Base-by-base conservation (phyloP, 2,888 invertebrate genomes). In the Lepetodrilus schrolli region DNA sequence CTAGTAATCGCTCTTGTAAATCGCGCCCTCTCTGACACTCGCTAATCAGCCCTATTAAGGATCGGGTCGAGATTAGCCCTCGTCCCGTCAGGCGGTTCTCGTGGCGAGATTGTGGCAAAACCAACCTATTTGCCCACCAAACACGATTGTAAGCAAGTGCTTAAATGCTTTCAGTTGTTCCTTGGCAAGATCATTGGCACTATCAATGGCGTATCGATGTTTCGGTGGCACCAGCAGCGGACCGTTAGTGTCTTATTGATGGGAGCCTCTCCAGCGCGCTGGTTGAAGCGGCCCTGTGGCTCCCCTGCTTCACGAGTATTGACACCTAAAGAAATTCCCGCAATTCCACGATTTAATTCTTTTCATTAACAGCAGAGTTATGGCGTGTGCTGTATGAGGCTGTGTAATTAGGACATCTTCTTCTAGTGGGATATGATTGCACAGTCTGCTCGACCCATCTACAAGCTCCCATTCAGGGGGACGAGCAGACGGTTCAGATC, bases 101-200 rank as follows among this genome's bases (percentile, higher is more conserved):
- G 58, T 58, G 34, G 58, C 58, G 30, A 58, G 26, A 58, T 58
- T 58, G 58, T 58, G 26, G n/a, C 30, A 58, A 58, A 34, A 58
- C 30, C 58, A 58, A 58, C 58, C 26, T 58, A 58, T 58, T 58
- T 58, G 58, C 58, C 58, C 58, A 58, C 58, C 58, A 58, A 58
- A 58, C 58, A 58, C 58, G 58, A 58, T 30, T 58, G 26, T 34
- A 58, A 58, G 30, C 58, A 58, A 58, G 58, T 58, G 58, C 30
- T 34, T 58, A 58, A 58, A 58, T 58, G 58, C 58, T 58, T 58
- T 58, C 26, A 58, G 58, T 58, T 58, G 58, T 58, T 58, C 34
- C 58, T 17, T 34, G 30, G 26, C 30, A 17, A 26, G 30, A 13
- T 58, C 58, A 58, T 23, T 58, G 58, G 30, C 58, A 30, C 30